Conservation (phyloP, 2,888 invertebrate species). For the Noctua fimbriata region DNA sequence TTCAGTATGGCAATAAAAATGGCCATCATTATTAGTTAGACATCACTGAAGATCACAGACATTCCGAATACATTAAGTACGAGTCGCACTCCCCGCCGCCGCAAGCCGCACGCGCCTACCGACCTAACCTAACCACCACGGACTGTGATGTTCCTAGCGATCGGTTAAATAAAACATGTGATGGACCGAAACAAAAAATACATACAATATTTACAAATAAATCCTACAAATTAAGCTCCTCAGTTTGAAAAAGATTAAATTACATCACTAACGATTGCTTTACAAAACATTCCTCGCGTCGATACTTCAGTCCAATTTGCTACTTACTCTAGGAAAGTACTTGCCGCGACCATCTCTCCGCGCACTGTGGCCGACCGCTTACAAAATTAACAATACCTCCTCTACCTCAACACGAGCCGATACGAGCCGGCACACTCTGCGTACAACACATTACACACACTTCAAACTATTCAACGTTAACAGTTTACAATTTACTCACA, state of each 20-base stretch:
- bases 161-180: constrained; percentile 72
- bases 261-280: constrained; percentile 82
- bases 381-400: constrained; percentile 56
- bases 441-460: neutral
- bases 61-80: constrained; percentile 76
- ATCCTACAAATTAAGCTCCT: constrained; percentile 87
- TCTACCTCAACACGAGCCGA: constrained; percentile 44
- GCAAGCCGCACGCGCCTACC: constrained; percentile 34
- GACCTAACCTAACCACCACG: constrained; percentile 40
- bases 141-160: constrained; percentile 68
- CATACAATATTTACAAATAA: constrained; percentile 89
- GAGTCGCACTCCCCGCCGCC: constrained; percentile 56
- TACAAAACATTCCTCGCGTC: constrained; percentile 72
- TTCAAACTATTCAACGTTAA: neutral
- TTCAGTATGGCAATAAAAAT: constrained; percentile 74
- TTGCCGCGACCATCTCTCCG: constrained; percentile 53
- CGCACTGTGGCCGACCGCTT: constrained; percentile 59
- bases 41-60: constrained; percentile 76
- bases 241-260: constrained; percentile 82
- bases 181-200: constrained; percentile 81
- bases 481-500: constrained; percentile 8
- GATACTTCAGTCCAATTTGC: constrained; percentile 75
- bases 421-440: constrained; percentile 14
- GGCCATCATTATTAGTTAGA: constrained; percentile 71
- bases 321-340: constrained; percentile 73